Evolutionary conservation across 2,797 vertebrate genomes (phyloP).

Genomic region (Cynodonichthys magdalenae): DNA sequence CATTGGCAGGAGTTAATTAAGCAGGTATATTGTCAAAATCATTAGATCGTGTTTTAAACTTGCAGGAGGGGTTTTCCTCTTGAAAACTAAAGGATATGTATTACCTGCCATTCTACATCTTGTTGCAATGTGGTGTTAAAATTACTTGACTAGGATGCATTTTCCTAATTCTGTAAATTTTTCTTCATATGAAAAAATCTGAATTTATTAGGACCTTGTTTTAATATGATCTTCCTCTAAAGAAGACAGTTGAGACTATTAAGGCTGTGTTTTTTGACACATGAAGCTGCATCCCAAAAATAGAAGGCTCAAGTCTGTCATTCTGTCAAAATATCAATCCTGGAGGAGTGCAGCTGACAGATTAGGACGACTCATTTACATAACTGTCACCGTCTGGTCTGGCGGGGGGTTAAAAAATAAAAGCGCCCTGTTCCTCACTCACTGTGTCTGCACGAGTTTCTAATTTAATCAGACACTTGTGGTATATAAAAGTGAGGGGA

Average conservation of each 20-base stretch:
- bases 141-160: no score
- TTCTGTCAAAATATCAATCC: conserved; percentile 66
- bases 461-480: conserved; percentile 8
- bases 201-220: conserved; percentile 39
- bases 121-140: no score
- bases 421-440: conserved; percentile 20
- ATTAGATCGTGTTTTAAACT: conserved; percentile 54
- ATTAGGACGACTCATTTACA: conserved; percentile 65
- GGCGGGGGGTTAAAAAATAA: not conserved
- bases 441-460: not conserved
- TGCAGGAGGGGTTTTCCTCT: conserved; percentile 52
- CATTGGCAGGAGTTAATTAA: conserved; percentile 33
- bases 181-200: conserved; percentile 1
- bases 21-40: conserved; percentile 56
- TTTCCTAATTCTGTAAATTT: no score
- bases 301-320: conserved; percentile 64
- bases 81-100: conserved; percentile 59
- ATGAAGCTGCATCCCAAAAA: conserved; percentile 59
- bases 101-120: conserved; percentile 33
- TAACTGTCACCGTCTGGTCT: conserved; percentile 60
- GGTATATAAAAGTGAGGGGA: not conserved
- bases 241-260: conserved; percentile 32
- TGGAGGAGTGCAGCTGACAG: conserved; percentile 55
- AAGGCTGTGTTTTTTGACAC: conserved; percentile 56
- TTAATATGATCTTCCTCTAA: conserved; percentile 42